Base-by-base conservation (phyloP, 2,888 invertebrate genomes). In the Leptinotarsa haldemani region DNA sequence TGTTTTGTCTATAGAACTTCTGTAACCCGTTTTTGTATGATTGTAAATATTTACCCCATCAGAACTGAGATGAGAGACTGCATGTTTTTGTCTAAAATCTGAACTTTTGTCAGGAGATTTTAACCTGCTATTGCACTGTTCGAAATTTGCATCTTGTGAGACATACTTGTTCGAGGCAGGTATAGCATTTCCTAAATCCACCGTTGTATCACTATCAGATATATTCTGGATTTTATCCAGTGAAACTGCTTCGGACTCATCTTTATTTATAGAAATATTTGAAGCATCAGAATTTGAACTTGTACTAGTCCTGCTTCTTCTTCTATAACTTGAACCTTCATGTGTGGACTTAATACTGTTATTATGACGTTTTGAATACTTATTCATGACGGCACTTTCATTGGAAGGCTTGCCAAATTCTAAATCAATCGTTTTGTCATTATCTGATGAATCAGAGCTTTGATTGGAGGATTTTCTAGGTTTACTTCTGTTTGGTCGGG, bases 401-500 rank as follows among this genome's bases (percentile, higher is more conserved):
- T 40, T 40, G 9, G 40, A 40, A 40, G 40, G 30, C 61, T 61
- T 61, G 30, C 25, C 30, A 9, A 30, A 16, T 20, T 56, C 25
- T 15, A 20, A 25, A n/a, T 61, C 61, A 61, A 61, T 12, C n/a
- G 61, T 61, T 61, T 7, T 61, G 2, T 40, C 61, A 61, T 61
- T n/a, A 40, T 61, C 30, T 16, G 61, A 30, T 61, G 40, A 30
- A 61, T 61, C n/a, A 16, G n/a, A 40, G 30, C 7, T 16, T 12
- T 40, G 16, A 18, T 15, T 56, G 22, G 4, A 22, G 3, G 1
- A 13, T 22, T 20, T 56, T 56, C 22, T 25, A 2, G 56, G 4
- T 25, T 22, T 22, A 18, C 2, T 61, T n/a, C n/a, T 61, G 61
- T 61, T 61, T 5, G 7, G n/a, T 9, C 7, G 16, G 3, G 18